A percentile compares a stretch with the other conserved stretches of the same genome.
Evolutionary conservation across 2,113 vertebrate genomes (phyloP).

Genomic region (Patagioenas fasciata): DNA sequence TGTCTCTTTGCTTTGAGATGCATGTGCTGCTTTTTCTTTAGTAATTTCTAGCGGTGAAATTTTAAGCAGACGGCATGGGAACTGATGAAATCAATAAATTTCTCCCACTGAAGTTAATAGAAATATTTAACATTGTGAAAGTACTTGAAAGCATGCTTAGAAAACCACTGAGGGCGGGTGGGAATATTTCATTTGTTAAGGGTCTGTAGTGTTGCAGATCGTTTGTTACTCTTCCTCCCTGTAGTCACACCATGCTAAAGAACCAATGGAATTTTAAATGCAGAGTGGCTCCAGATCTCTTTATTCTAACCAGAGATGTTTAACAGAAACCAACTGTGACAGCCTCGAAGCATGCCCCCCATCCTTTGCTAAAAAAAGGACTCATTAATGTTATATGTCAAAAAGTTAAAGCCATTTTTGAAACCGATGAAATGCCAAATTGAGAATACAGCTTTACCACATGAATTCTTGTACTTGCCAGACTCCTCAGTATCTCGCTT

Average conservation of each 20-base stretch:
- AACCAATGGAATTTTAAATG: not conserved
- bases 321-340: too few species aligned
- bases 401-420: too few species aligned
- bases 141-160: not conserved
- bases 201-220: not conserved
- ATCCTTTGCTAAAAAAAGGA: too few species aligned
- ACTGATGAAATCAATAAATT: not conserved
- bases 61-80: not conserved
- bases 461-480: too few species aligned
- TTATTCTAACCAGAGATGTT: too few species aligned
- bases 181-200: not conserved
- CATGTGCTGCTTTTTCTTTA: not conserved
- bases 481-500: too few species aligned
- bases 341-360: too few species aligned
- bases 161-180: fast-evolving
- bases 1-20: not conserved
- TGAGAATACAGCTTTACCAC: too few species aligned
- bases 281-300: not conserved
- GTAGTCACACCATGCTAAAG: not conserved
- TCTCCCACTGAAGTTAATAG: not conserved
- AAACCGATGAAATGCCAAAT: too few species aligned
- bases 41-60: not conserved
- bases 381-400: too few species aligned
- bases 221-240: not conserved
- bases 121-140: not conserved